phyloP scores from a whole-genome alignment of 64 coral and sea anemone genomes.

The Exaiptasia diaphana region DNA sequence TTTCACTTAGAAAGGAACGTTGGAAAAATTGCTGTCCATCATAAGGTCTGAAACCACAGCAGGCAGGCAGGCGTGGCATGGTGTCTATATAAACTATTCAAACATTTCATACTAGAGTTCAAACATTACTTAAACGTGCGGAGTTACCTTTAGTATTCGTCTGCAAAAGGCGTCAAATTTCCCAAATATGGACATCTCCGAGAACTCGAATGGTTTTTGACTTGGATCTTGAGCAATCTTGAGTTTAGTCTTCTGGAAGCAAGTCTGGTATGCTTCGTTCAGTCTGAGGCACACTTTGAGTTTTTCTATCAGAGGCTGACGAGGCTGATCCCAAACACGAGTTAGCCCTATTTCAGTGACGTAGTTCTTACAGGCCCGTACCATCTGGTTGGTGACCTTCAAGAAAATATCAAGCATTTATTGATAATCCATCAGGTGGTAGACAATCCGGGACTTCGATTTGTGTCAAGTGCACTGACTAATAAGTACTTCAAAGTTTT shows the following conservation, averaged over 20 bases:
- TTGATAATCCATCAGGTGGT: too few species aligned
- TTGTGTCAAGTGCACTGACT: background rate
- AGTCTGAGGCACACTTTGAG: slow-evolving; percentile 74
- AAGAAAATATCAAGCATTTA: background rate
- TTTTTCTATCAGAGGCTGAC: slow-evolving; percentile 75
- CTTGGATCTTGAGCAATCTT: slow-evolving; percentile 63
- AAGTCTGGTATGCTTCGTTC: slow-evolving; percentile 83
- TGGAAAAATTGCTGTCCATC: background rate
- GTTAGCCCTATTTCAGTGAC: slow-evolving; percentile 72
- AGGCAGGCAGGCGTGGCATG: too few species aligned
- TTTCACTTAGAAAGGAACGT: background rate
- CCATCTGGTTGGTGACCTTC: slow-evolving; percentile 96
- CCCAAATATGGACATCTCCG: slow-evolving; percentile 93
- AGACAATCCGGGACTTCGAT: background rate
- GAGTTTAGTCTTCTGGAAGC: slow-evolving; percentile 89
- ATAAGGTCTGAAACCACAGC: background rate
- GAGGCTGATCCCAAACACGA: slow-evolving; percentile 82
- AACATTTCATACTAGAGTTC: too few species aligned
- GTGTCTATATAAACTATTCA: too few species aligned
- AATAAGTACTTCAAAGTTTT: too few species aligned
- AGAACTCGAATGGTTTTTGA: slow-evolving; percentile 87
- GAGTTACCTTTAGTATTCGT: slow-evolving; percentile 65
- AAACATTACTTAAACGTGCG: background rate
- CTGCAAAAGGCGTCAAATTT: slow-evolving; percentile 89
- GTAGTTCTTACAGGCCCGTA: slow-evolving; percentile 86